Evolutionary conservation across 1,140 invertebrate genomes (phyloP).

Genomic region (Listronotus bonariensis): DNA sequence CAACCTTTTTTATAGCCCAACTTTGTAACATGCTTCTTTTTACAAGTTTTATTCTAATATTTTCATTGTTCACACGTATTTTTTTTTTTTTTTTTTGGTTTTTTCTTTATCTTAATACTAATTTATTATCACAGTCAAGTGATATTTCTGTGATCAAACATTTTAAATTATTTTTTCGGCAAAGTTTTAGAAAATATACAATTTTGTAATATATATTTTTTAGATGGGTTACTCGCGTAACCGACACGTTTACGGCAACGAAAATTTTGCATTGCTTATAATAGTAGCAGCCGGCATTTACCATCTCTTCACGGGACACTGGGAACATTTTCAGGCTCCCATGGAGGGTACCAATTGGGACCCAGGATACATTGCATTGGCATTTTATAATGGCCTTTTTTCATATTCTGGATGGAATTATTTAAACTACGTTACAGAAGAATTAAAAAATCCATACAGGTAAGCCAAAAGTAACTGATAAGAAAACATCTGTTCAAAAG

Average conservation of each 20-base stretch:
- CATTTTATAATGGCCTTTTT: slow-evolving; percentile 96
- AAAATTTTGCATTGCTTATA: slow-evolving; percentile 90
- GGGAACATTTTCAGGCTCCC: slow-evolving; percentile 75
- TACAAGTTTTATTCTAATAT: no score
- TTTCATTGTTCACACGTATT: no score
- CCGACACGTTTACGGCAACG: slow-evolving; percentile 91
- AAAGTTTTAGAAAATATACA: no score
- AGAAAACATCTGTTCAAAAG: neutral
- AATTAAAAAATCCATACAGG: slow-evolving; percentile 91
- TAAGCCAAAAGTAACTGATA: slow-evolving; percentile 54
- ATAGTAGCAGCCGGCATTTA: slow-evolving; percentile 85
- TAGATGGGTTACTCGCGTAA: slow-evolving; percentile 72
- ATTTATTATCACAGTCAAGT: no score
- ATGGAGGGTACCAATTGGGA: slow-evolving; percentile 78
- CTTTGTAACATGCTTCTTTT: no score
- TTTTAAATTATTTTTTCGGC: no score
- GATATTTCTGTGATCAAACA: no score
- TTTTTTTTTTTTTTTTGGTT: no score
- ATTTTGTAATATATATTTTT: neutral
- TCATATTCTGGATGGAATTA: slow-evolving; percentile 96
- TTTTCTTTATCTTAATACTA: no score
- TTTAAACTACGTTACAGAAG: slow-evolving; percentile 91
- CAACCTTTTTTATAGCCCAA: no score
- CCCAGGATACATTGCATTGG: slow-evolving; percentile 82
- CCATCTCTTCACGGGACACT: slow-evolving; percentile 67